phyloP scores from a whole-genome alignment of 2,113 vertebrate species.

The Craseonycteris thonglongyai region DNA sequence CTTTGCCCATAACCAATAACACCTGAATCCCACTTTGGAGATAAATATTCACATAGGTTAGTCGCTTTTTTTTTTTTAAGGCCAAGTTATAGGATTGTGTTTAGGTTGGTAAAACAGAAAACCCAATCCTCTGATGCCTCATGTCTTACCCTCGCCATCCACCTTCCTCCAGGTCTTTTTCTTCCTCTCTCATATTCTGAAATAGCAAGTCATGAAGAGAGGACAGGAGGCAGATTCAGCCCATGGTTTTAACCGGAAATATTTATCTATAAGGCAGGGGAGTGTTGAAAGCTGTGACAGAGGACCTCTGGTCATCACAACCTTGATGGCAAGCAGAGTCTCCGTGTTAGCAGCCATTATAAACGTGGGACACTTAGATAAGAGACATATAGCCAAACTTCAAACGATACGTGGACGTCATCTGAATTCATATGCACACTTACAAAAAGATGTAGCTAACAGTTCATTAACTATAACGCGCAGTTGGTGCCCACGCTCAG shows the following conservation, averaged over 20 bases:
- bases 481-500: not conserved
- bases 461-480: not conserved
- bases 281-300: not conserved
- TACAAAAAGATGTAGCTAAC: not conserved
- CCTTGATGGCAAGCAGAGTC: not conserved
- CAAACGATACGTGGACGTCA: not conserved
- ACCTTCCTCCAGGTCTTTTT: not conserved
- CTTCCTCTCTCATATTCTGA: not conserved
- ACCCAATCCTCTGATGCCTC: not conserved
- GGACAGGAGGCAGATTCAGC: not conserved
- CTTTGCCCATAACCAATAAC: not conserved
- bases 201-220: not conserved
- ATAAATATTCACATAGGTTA: constrained; percentile 14
- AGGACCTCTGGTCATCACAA: not conserved
- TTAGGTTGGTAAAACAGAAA: not conserved
- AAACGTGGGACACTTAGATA: not conserved
- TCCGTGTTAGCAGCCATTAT: not conserved
- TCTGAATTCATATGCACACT: not conserved
- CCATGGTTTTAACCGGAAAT: not conserved
- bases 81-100: not conserved
- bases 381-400: not conserved
- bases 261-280: not conserved
- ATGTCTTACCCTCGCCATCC: not conserved
- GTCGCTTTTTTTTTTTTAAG: not conserved
- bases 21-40: not conserved